These are phyloP conservation scores for Tenthredo amoena DNA, from an alignment of 2,888 invertebrate species.

Conservation along the genomic window DNA sequence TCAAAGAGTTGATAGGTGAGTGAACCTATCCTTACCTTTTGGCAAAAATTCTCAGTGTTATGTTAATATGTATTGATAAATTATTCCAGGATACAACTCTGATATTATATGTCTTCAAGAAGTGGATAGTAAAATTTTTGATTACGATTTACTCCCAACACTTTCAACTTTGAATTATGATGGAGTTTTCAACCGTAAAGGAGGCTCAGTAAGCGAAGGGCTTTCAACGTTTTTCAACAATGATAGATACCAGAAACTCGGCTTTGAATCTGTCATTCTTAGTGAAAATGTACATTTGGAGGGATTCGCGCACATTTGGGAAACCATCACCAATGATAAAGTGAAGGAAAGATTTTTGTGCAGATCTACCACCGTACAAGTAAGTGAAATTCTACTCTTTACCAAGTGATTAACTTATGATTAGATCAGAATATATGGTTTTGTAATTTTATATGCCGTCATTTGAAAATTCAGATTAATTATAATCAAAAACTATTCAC, in stretches of 20 bases:
- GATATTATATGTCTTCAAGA: constrained; percentile 96
- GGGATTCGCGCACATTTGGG: constrained; percentile 82
- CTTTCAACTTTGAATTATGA: constrained; percentile 81
- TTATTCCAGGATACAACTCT: constrained; percentile 88
- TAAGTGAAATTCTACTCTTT: constrained; percentile 62
- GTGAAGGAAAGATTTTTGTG: constrained; percentile 82
- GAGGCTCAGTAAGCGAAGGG: constrained; percentile 88
- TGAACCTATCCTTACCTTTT: background rate
- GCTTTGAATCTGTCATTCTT: constrained; percentile 81
- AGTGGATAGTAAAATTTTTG: constrained; percentile 90
- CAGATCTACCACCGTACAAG: constrained; percentile 86
- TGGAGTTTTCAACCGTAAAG: constrained; percentile 86
- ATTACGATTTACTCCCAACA: constrained; percentile 83
- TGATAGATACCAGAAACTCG: constrained; percentile 85
- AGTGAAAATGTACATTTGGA: constrained; percentile 81
- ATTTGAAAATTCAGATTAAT: background rate
- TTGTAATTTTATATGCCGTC: background rate
- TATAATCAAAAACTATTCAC: background rate
- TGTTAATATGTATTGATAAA: constrained; percentile 57
- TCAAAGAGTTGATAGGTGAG: constrained; percentile 90
- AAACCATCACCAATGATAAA: constrained; percentile 82
- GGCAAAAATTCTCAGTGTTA: constrained; percentile 28
- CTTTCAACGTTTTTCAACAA: constrained; percentile 88
- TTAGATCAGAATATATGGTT: background rate
- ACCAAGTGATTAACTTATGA: background rate